A percentile compares a stretch with the other conserved stretches of the same genome.
phyloP scores from a whole-genome alignment of 2,797 vertebrate species.

The Sebastes dallii region DNA sequence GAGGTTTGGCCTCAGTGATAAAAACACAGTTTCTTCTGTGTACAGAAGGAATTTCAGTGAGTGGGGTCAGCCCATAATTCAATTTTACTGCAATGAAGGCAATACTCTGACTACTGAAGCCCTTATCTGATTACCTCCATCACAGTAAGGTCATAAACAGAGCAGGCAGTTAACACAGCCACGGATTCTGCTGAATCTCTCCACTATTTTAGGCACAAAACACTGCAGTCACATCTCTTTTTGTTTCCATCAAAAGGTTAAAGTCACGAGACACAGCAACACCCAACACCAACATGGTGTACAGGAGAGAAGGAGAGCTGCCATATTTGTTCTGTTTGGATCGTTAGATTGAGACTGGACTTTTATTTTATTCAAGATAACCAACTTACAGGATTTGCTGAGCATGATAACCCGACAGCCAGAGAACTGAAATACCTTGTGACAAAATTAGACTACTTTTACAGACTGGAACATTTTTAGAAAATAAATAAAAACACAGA shows the following conservation, averaged over 20 bases:
- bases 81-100: constrained; percentile 26
- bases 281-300: background rate
- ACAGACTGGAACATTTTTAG: background rate
- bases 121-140: constrained; percentile 41
- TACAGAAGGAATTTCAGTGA: constrained; percentile 28
- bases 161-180: background rate
- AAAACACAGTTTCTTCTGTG: constrained; percentile 35
- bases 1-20: background rate
- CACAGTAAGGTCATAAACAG: constrained; percentile 1
- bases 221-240: background rate
- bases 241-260: background rate
- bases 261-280: background rate
- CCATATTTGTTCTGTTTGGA: background rate
- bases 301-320: background rate
- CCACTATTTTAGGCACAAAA: background rate
- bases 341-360: background rate
- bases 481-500: background rate
- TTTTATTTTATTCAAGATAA: background rate
- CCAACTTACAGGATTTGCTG: background rate
- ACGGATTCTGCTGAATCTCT: background rate
- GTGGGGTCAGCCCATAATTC: constrained; percentile 4
- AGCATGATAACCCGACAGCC: background rate
- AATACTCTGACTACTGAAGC: constrained; percentile 11
- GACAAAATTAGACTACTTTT: background rate
- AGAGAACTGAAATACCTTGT: background rate